Conservation (phyloP, 1,140 invertebrate genomes). For the Thaumetopoea pityocampa region DNA sequence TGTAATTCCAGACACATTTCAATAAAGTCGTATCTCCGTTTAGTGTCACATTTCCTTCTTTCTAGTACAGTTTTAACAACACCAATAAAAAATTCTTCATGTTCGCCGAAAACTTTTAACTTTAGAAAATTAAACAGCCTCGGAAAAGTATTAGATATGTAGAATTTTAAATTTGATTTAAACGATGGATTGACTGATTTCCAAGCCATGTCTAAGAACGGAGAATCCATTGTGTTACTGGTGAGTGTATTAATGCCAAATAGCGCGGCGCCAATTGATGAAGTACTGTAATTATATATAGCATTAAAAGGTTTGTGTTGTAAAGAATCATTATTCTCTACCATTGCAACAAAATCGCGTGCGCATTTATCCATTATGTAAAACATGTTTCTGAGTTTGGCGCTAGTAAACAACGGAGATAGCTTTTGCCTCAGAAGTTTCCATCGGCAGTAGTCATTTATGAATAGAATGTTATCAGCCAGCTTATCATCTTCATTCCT, state of each 20-base stretch:
- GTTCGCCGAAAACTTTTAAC: conserved; percentile 29
- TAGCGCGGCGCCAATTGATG: conserved; percentile 30
- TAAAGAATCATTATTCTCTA: conserved; percentile 23
- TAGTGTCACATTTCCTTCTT: conserved; percentile 12
- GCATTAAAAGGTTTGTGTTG: conserved; percentile 26
- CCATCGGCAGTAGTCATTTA: conserved; percentile 53
- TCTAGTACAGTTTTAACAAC: conserved; percentile 23
- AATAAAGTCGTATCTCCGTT: conserved; percentile 29
- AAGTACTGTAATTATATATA: conserved; percentile 30
- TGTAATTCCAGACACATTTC: conserved; percentile 32
- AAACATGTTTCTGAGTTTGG: conserved; percentile 69
- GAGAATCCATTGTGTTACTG: conserved; percentile 28
- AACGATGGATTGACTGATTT: conserved; percentile 20
- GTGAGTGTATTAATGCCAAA: conserved; percentile 32
- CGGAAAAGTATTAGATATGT: conserved; percentile 15
- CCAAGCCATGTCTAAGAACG: conserved; percentile 29
- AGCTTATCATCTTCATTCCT: conserved; percentile 51
- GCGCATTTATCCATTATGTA: conserved; percentile 47
- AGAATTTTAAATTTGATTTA: conserved; percentile 17
- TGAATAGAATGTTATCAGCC: conserved; percentile 53
- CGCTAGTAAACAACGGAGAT: conserved; percentile 48
- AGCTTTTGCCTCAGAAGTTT: conserved; percentile 54
- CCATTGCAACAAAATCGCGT: conserved; percentile 28
- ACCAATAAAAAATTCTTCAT: conserved; percentile 34
- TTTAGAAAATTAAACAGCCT: conserved; percentile 22